Evolutionary conservation across 2,113 vertebrate genomes (phyloP), one percentile per base, ranked within the genome.

Genomic region (Pteruthius melanotis): DNA sequence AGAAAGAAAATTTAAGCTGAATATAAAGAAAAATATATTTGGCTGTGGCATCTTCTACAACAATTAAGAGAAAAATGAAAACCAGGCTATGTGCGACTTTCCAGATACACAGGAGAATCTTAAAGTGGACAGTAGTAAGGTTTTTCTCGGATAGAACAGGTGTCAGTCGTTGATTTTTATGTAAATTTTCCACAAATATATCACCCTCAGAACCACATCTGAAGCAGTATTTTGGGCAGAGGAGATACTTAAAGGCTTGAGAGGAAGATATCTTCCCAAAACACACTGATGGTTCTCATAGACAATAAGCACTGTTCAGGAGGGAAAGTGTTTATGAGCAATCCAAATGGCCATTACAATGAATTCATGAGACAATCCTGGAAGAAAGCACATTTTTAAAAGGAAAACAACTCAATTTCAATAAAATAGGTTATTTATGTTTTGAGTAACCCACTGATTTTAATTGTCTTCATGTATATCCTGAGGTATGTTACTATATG

Each of bases 391-490:
- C 2, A 4, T n/a, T 68, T 69, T 64, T 39, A 20, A 39, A 4
- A 4, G 12, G 18, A 33, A 89, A 84, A 39, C 31, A 45, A 64
- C 6, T 75, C 5, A 1, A 40, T 77, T 93, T 92, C 35, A 47
- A 15, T 37, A 12, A 37, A 81, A 52, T 0, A 2, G 3, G 4
- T 49, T 64, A 54, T 63, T 71, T 60, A 7, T 35, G 4, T 47
- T 81, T 71, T 66, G 47, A 88, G 24, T 33, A 86, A 77, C 47
- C 30, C 16, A 15, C 3, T 66, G 17, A 66, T 86, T 83, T 80
- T 63, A 13, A 24, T 31, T 83, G 13, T 17, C 40, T 85, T 83
- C 0, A 0, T n/a, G 2, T 52, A 23, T 63, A 56, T 81, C 6
- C 20, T 54, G 35, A 65, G 20, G 5, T 44, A 54, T 50, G 39